Conservation (phyloP, 2,113 vertebrate genomes). For the Damaliscus lunatus region DNA sequence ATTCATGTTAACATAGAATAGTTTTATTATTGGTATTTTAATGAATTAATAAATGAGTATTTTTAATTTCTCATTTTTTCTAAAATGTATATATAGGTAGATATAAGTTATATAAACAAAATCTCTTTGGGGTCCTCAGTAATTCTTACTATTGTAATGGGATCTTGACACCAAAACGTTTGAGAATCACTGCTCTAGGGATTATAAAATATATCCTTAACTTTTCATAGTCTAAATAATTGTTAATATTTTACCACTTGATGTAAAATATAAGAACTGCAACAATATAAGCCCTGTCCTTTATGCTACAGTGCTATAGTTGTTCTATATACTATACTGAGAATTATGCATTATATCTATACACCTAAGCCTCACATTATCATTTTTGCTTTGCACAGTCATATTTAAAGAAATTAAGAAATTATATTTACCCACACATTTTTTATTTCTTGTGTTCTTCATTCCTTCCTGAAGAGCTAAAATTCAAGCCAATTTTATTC, state of each 20-base stretch:
- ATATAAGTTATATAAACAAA: background rate
- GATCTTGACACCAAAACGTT: background rate
- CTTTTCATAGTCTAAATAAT: background rate
- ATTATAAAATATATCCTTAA: conserved; percentile 31
- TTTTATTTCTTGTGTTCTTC: conserved; percentile 31
- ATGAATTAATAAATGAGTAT: conserved; percentile 9
- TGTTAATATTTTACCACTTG: background rate
- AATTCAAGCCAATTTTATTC: conserved; percentile 47
- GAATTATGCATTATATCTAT: background rate
- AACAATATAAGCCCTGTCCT: background rate
- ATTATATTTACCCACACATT: conserved; percentile 54
- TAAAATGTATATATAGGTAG: background rate
- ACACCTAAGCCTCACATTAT: background rate
- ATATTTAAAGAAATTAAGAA: conserved; percentile 43
- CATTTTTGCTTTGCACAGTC: conserved; percentile 21
- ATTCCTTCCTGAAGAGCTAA: conserved; percentile 25
- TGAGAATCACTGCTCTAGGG: conserved; percentile 2
- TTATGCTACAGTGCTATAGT: background rate
- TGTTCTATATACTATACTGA: background rate
- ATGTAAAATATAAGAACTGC: conserved; percentile 33
- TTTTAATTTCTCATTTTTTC: conserved; percentile 33
- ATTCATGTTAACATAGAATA: background rate
- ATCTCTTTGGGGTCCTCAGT: background rate
- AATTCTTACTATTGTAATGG: background rate
- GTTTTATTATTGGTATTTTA: conserved; percentile 10